These are phyloP conservation scores for Whitmania pigra DNA, from an alignment of 1,140 invertebrate genomes.

Conservation along the genomic window DNA sequence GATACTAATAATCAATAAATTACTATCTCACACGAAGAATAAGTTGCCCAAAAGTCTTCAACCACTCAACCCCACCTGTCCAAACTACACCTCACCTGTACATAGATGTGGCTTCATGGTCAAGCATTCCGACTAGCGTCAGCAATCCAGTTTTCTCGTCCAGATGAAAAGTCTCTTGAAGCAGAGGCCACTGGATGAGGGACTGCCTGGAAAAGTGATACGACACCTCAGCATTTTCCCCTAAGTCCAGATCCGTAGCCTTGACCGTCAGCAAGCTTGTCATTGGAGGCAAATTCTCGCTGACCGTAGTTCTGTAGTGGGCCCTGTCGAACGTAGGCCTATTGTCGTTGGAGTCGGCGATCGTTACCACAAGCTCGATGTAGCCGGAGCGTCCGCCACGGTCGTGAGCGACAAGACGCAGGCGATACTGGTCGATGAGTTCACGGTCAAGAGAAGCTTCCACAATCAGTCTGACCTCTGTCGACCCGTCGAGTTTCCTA, in stretches of 20 bases:
- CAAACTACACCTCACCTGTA: neutral
- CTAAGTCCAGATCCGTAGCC: constrained; percentile 6
- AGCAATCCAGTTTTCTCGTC: neutral
- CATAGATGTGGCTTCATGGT: neutral
- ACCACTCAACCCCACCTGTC: neutral
- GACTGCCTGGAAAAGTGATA: constrained; percentile 3
- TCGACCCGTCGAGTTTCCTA: constrained; percentile 3
- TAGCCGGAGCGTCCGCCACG: neutral
- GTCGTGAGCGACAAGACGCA: constrained; percentile 4
- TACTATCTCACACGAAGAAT: neutral
- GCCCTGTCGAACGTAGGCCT: neutral
- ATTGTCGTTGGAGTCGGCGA: constrained; percentile 12
- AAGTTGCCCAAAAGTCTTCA: neutral
- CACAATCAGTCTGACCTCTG: neutral
- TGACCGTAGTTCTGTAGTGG: neutral
- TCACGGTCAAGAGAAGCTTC: neutral
- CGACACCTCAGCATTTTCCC: neutral
- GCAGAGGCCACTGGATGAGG: neutral
- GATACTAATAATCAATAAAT: too few relatives aligned
- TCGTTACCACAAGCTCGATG: neutral
- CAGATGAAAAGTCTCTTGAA: neutral
- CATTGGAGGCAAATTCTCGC: neutral
- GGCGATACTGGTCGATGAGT: neutral
- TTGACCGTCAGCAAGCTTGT: neutral
- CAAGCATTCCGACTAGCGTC: neutral